These are phyloP conservation scores for Rhimphoctona megacephalus DNA, from an alignment of 2,888 invertebrate genomes.

Conservation along the genomic window DNA sequence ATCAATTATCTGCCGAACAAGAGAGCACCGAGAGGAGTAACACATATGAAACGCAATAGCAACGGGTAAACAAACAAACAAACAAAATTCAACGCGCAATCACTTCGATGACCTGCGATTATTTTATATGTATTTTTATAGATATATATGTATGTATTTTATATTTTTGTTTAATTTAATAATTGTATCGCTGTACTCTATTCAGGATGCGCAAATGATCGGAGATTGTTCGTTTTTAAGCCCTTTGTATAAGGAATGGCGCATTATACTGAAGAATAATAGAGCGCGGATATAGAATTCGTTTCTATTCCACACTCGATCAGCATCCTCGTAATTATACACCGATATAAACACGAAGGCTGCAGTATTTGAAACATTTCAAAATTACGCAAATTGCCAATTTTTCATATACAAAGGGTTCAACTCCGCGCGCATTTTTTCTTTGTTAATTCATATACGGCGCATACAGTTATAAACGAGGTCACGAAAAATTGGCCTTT, in stretches of 20 bases:
- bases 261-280: constrained; percentile 34
- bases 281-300: constrained; percentile 21
- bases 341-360: constrained; percentile 45
- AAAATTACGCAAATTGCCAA: constrained; percentile 21
- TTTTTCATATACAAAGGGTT: neutral
- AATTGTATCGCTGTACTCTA: constrained; percentile 31
- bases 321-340: constrained; percentile 49
- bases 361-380: neutral
- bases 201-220: constrained; percentile 26
- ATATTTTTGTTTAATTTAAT: constrained; percentile 58
- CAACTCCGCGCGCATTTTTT: constrained; percentile 22
- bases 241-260: constrained; percentile 28
- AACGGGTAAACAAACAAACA: constrained; percentile 62
- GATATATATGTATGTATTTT: constrained; percentile 55
- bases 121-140: constrained; percentile 57
- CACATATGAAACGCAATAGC: constrained; percentile 37
- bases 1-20: constrained; percentile 39
- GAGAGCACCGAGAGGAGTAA: constrained; percentile 37
- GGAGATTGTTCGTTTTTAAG: neutral
- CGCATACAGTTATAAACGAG: constrained; percentile 21
- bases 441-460: constrained; percentile 31
- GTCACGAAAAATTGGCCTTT: constrained; percentile 38
- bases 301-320: neutral
- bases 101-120: constrained; percentile 71
- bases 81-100: constrained; percentile 66